Conservation (phyloP, 2,113 vertebrate species). For the Mus pahari region DNA sequence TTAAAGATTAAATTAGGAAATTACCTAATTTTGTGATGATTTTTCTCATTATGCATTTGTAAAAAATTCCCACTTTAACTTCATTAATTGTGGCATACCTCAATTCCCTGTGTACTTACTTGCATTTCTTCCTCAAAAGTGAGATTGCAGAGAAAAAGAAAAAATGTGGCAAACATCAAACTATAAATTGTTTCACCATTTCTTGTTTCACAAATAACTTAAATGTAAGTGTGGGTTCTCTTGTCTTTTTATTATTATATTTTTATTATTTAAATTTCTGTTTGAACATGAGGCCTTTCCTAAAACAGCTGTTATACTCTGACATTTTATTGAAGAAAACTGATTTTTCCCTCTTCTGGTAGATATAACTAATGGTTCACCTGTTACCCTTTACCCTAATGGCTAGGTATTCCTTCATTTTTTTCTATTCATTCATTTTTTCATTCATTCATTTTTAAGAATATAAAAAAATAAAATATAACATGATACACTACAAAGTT, state of each 20-base stretch:
- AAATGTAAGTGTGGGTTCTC: neutral
- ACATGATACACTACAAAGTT: neutral
- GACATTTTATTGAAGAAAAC: neutral
- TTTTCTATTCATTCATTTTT: neutral
- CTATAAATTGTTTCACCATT: slow-evolving; percentile 14
- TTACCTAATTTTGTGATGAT: neutral
- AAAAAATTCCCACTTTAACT: slow-evolving; percentile 14
- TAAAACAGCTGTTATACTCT: neutral
- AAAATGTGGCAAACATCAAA: neutral
- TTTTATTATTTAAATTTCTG: neutral
- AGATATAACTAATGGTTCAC: neutral
- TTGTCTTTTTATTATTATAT: neutral
- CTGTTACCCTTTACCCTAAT: neutral
- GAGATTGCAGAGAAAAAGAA: slow-evolving; percentile 31
- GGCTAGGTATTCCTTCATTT: neutral
- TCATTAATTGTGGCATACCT: neutral
- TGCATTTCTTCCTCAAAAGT: neutral
- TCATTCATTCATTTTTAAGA: neutral
- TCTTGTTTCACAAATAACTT: slow-evolving; percentile 18
- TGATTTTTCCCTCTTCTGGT: neutral
- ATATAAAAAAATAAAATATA: neutral
- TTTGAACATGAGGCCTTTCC: neutral
- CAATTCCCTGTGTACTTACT: neutral
- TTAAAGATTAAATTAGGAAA: slow-evolving; percentile 37
- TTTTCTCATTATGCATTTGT: slow-evolving; percentile 49